These are phyloP conservation scores for Oryzias curvinotus DNA, from an alignment of 2,113 vertebrate genomes.

Conservation along the genomic window DNA sequence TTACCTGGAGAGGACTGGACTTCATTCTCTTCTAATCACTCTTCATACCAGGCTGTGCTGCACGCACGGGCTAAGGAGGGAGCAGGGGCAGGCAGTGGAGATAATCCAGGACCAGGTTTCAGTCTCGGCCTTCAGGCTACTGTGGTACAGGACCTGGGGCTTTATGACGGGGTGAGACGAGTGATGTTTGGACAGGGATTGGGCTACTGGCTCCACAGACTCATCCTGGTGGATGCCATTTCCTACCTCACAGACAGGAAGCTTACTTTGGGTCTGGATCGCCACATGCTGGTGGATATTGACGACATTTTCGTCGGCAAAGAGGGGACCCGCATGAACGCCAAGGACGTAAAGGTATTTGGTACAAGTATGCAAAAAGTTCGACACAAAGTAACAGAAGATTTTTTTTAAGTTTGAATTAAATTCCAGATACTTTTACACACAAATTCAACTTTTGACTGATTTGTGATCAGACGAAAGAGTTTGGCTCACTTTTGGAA, in stretches of 20 bases:
- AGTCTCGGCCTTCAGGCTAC: conserved; percentile 80
- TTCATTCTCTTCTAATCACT: conserved; percentile 92
- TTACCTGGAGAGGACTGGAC: conserved; percentile 95
- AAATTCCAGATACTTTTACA: too few species aligned
- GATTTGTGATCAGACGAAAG: too few species aligned
- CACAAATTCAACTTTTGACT: too few species aligned
- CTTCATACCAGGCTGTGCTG: conserved; percentile 91
- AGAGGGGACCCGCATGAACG: conserved; percentile 94
- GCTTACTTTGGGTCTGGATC: conserved; percentile 86
- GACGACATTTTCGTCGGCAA: conserved; percentile 97
- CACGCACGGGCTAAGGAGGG: conserved; percentile 79
- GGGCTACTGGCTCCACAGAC: conserved; percentile 93
- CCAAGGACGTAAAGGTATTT: conserved; percentile 93
- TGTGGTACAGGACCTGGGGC: conserved; percentile 90
- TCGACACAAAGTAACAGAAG: background rate
- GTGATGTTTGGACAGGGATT: conserved; percentile 94
- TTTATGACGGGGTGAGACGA: conserved; percentile 91
- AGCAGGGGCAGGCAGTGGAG: conserved; percentile 50
- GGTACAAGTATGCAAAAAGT: conserved; percentile 21
- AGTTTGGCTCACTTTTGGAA: too few species aligned
- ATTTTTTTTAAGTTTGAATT: too few species aligned
- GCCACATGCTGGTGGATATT: conserved; percentile 93
- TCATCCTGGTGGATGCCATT: conserved; percentile 91
- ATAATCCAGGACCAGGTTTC: conserved; percentile 65
- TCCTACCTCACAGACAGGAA: conserved; percentile 90